Evolutionary conservation across 1,140 invertebrate genomes (phyloP).

Genomic region (Holotrichia oblita): DNA sequence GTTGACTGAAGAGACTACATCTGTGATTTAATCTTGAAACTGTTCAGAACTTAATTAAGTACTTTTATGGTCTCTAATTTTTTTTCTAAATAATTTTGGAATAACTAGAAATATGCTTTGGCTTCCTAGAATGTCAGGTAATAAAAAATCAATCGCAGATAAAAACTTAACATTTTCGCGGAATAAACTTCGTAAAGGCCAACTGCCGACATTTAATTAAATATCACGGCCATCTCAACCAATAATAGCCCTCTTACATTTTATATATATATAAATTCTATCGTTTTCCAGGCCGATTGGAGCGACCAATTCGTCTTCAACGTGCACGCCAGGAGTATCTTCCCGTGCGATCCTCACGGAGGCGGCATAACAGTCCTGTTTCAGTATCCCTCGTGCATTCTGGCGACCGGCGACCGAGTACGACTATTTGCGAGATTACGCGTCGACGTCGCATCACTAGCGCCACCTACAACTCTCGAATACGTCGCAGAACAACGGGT

Average conservation of each 20-base stretch:
- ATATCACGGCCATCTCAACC: too few relatives aligned
- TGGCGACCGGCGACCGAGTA: conserved; percentile 76
- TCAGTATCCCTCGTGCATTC: conserved; percentile 82
- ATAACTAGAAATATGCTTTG: too few relatives aligned
- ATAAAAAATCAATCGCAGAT: too few relatives aligned
- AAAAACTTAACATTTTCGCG: conserved; percentile 70
- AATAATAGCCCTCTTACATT: too few relatives aligned
- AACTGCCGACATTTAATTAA: conserved; percentile 69
- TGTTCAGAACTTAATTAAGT: too few relatives aligned
- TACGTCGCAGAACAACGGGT: conserved; percentile 74
- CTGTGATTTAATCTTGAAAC: too few relatives aligned
- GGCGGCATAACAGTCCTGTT: conserved; percentile 78
- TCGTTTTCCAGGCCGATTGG: conserved; percentile 74
- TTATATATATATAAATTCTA: background rate
- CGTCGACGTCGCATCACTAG: conserved; percentile 73
- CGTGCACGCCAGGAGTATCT: conserved; percentile 80
- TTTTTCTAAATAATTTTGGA: too few relatives aligned
- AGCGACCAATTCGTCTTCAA: conserved; percentile 84
- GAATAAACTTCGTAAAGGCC: conserved; percentile 58
- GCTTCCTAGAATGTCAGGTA: too few relatives aligned
- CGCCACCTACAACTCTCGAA: conserved; percentile 68
- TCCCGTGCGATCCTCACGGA: conserved; percentile 76
- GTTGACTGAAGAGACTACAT: too few relatives aligned
- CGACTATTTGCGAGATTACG: conserved; percentile 75
- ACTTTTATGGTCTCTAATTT: too few relatives aligned